These are phyloP conservation scores for Aphidius colemani DNA, from an alignment of 2,888 invertebrate species.

Conservation along the genomic window DNA sequence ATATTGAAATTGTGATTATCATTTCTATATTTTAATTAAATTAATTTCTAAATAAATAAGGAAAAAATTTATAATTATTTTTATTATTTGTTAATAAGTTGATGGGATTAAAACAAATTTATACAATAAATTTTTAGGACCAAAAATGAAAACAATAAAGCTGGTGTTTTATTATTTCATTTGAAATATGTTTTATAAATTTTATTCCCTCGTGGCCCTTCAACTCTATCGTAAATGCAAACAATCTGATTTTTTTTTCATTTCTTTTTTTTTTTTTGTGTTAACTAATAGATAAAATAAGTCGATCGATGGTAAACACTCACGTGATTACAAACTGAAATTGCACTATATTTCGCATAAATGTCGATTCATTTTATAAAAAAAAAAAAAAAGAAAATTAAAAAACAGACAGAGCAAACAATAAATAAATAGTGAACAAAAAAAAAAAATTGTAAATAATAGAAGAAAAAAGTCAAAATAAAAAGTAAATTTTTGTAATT, in stretches of 20 bases:
- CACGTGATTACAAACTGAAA: slow-evolving; percentile 18
- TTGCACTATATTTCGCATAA: background rate
- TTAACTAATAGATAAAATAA: background rate
- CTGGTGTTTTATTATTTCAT: too few relatives aligned
- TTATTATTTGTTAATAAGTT: too few relatives aligned
- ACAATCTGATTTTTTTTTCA: background rate
- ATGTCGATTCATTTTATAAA: slow-evolving; percentile 3
- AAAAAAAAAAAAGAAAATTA: slow-evolving; percentile 26
- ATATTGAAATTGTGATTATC: too few relatives aligned
- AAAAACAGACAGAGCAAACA: slow-evolving; percentile 5
- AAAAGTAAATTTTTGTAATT: background rate
- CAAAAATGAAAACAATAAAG: too few relatives aligned
- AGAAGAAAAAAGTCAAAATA: too few relatives aligned
- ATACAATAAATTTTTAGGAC: too few relatives aligned
- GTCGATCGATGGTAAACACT: background rate
- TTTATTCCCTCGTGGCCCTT: too few relatives aligned
- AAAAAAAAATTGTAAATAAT: background rate
- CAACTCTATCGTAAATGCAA: slow-evolving; percentile 23
- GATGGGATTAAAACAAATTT: too few relatives aligned
- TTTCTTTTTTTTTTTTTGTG: slow-evolving; percentile 2
- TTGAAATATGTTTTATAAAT: too few relatives aligned
- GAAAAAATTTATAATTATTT: too few relatives aligned
- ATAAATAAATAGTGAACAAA: background rate
- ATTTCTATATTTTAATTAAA: too few relatives aligned
- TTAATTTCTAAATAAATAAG: too few relatives aligned